Evolutionary conservation across 2,797 vertebrate genomes (phyloP).

Genomic region (Loriculus beryllinus): DNA sequence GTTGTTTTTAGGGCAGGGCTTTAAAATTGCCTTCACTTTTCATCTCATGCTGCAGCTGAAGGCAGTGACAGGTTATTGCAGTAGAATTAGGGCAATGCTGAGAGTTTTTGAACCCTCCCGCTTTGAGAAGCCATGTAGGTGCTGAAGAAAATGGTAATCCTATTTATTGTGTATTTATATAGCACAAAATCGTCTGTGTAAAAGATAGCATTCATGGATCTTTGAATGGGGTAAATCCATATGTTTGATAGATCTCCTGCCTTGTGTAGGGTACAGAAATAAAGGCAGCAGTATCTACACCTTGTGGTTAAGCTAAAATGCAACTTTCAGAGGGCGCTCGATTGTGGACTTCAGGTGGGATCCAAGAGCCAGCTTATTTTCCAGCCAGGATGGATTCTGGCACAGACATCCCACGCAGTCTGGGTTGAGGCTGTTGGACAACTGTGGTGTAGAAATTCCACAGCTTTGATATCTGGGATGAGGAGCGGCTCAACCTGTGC

Average conservation of each 20-base stretch:
- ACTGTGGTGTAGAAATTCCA: neutral
- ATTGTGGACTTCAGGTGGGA: neutral
- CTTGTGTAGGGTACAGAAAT: neutral
- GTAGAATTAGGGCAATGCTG: neutral
- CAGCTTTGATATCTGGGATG: neutral
- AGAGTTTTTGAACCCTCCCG: neutral
- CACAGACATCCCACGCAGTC: rapidly evolving
- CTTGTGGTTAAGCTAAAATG: neutral
- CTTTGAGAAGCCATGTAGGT: neutral
- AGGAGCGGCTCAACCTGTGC: neutral
- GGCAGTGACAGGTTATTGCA: neutral
- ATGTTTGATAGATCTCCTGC: neutral
- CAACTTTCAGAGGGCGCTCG: neutral
- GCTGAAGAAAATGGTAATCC: neutral
- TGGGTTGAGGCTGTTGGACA: neutral
- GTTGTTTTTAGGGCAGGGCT: neutral
- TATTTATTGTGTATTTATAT: neutral
- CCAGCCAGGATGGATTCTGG: neutral
- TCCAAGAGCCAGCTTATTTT: neutral
- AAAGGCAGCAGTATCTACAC: neutral
- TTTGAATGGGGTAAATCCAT: neutral
- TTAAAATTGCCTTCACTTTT: neutral
- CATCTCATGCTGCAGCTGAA: neutral
- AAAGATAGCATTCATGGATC: neutral
- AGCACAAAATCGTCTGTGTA: neutral